A percentile compares a stretch with the other conserved stretches of the same genome.
These are phyloP conservation scores for Bradypodion ventrale DNA, from an alignment of 2,797 vertebrate species.

Conservation along the genomic window DNA sequence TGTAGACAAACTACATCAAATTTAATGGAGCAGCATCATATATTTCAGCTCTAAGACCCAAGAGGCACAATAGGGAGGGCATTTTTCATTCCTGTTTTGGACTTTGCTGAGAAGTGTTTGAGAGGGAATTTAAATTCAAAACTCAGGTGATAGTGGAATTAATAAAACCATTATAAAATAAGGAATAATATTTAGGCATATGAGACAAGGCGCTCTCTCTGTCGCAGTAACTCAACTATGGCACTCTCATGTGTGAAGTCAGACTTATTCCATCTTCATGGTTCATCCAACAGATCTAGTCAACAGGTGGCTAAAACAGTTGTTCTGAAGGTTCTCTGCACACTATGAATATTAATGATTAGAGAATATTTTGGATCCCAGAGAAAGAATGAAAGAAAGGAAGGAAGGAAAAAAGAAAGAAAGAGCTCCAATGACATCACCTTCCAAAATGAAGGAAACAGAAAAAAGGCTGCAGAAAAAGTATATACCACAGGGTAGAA, in stretches of 20 bases:
- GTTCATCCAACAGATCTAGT: too few species aligned
- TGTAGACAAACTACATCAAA: not conserved
- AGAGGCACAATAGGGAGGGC: not conserved
- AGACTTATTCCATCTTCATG: too few species aligned
- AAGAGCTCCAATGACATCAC: not conserved
- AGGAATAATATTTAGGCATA: too few species aligned
- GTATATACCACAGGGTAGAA: not conserved
- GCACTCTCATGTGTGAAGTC: too few species aligned
- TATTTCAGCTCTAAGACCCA: not conserved
- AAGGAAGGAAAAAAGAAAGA: not conserved
- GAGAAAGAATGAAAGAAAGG: not conserved
- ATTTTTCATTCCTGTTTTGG: not conserved
- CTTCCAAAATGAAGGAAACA: not conserved
- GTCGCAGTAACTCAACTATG: too few species aligned
- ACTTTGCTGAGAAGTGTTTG: not conserved
- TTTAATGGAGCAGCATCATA: not conserved
- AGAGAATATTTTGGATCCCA: too few species aligned
- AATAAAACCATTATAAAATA: not conserved
- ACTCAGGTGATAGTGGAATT: not conserved
- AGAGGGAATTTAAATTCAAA: not conserved
- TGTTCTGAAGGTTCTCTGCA: too few species aligned
- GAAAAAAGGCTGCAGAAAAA: not conserved
- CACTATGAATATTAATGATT: too few species aligned
- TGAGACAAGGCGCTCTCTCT: too few species aligned
- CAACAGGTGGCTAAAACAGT: too few species aligned